Conservation (phyloP, 2,888 invertebrate genomes). For the Harpalus rufipes region DNA sequence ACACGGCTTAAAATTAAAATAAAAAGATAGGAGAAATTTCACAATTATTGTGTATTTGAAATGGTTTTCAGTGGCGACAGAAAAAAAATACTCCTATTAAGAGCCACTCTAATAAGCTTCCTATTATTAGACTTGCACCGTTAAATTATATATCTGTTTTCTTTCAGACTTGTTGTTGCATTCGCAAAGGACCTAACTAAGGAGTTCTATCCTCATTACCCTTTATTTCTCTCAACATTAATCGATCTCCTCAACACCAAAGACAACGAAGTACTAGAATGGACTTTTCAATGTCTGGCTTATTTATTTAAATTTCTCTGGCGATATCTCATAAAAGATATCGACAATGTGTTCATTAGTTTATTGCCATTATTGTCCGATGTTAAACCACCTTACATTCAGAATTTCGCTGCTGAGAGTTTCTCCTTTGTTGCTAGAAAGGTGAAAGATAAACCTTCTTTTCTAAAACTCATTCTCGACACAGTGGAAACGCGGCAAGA, state of each 20-base stretch:
- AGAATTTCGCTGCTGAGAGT: slow-evolving; percentile 96
- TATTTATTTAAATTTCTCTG: slow-evolving; percentile 94
- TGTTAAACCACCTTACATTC: slow-evolving; percentile 89
- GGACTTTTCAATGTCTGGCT: slow-evolving; percentile 91
- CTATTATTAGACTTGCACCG: too few relatives aligned
- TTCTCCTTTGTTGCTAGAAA: slow-evolving; percentile 96
- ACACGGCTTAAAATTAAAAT: too few relatives aligned
- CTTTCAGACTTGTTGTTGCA: slow-evolving; percentile 87
- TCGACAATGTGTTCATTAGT: slow-evolving; percentile 84
- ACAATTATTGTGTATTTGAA: too few relatives aligned
- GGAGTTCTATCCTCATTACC: slow-evolving; percentile 93
- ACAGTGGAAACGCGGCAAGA: slow-evolving; percentile 84
- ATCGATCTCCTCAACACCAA: slow-evolving; percentile 86
- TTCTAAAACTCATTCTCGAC: slow-evolving; percentile 85
- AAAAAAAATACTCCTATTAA: too few relatives aligned
- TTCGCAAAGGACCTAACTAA: slow-evolving; percentile 91
- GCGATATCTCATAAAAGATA: slow-evolving; percentile 89
- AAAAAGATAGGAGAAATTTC: too few relatives aligned
- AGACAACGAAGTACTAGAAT: slow-evolving; percentile 91
- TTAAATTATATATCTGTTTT: slow-evolving; percentile 52
- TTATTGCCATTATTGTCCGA: slow-evolving; percentile 88
- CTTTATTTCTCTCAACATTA: slow-evolving; percentile 85
- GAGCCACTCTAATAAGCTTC: too few relatives aligned
- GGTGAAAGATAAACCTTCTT: slow-evolving; percentile 87
- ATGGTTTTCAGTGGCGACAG: too few relatives aligned